Evolutionary conservation across 2,797 vertebrate species (phyloP).

Genomic region (Myotis findleyi): DNA sequence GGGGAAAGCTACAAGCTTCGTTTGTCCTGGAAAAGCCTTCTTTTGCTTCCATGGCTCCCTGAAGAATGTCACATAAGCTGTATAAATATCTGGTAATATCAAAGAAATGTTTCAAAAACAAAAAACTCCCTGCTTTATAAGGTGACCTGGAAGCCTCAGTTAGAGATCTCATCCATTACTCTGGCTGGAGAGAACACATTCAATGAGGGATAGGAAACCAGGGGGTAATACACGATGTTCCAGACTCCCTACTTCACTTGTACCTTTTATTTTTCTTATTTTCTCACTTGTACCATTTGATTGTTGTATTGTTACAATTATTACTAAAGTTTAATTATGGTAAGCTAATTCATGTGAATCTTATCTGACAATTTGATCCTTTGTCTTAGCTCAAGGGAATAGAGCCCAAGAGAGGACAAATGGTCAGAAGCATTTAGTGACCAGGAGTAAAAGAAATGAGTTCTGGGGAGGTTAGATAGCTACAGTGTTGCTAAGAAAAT

Average conservation of each 20-base stretch:
- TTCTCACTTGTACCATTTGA: neutral
- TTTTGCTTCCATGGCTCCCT: conserved; percentile 39
- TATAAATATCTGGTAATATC: neutral
- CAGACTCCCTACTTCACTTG: neutral
- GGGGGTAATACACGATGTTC: neutral
- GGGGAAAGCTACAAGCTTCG: neutral
- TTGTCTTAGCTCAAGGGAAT: conserved; percentile 42
- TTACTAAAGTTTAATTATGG: conserved; percentile 27
- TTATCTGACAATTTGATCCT: conserved; percentile 53
- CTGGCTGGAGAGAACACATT: neutral
- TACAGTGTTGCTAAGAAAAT: conserved; percentile 38
- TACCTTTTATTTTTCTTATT: neutral
- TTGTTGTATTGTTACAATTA: conserved; percentile 48
- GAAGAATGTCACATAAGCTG: conserved; percentile 52
- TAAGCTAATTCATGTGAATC: conserved; percentile 55
- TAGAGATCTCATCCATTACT: neutral
- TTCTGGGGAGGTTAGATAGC: neutral
- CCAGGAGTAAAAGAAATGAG: conserved; percentile 34
- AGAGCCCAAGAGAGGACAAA: conserved; percentile 3
- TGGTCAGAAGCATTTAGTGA: conserved; percentile 29
- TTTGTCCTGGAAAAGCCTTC: conserved; percentile 4
- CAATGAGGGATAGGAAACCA: neutral
- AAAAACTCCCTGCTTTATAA: conserved; percentile 25
- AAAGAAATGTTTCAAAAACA: conserved; percentile 46
- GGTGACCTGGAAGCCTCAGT: neutral